Evolutionary conservation across 2,113 vertebrate species (phyloP).

Genomic region (Erythrocercus mccallii): DNA sequence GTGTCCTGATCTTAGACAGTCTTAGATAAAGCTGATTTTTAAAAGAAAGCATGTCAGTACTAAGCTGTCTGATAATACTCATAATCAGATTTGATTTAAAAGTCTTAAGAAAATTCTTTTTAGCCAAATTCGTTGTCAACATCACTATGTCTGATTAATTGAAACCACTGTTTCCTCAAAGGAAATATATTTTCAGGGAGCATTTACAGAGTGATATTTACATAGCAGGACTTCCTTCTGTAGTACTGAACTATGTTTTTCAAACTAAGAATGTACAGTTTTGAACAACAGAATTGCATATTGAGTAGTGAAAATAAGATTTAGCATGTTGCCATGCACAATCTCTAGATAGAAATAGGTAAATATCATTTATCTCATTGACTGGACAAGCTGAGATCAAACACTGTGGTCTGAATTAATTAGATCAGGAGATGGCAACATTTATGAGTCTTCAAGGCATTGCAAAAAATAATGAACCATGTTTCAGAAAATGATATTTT

Average conservation of each 20-base stretch:
- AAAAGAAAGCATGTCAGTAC: background rate
- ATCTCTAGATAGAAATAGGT: conserved; percentile 48
- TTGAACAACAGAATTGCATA: background rate
- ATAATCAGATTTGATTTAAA: background rate
- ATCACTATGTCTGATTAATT: background rate
- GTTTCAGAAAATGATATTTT: conserved; percentile 40
- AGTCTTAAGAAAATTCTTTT: background rate
- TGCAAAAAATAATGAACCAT: conserved; percentile 18
- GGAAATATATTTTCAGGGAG: background rate
- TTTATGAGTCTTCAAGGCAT: conserved; percentile 10
- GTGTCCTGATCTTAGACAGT: background rate
- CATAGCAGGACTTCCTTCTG: background rate
- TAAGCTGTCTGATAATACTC: background rate
- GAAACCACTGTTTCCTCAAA: background rate
- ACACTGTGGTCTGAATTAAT: conserved; percentile 48
- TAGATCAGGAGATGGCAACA: conserved; percentile 17
- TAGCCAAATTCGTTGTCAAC: background rate
- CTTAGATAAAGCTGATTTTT: background rate
- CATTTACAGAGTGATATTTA: background rate
- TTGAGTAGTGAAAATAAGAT: conserved; percentile 16
- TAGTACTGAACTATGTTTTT: background rate
- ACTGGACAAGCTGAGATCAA: conserved; percentile 49
- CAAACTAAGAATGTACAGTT: background rate
- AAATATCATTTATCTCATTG: conserved; percentile 53
- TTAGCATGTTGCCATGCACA: conserved; percentile 14